Conservation (phyloP, 92 coral and sea anemone genomes). For the Galaxea fascicularis region DNA sequence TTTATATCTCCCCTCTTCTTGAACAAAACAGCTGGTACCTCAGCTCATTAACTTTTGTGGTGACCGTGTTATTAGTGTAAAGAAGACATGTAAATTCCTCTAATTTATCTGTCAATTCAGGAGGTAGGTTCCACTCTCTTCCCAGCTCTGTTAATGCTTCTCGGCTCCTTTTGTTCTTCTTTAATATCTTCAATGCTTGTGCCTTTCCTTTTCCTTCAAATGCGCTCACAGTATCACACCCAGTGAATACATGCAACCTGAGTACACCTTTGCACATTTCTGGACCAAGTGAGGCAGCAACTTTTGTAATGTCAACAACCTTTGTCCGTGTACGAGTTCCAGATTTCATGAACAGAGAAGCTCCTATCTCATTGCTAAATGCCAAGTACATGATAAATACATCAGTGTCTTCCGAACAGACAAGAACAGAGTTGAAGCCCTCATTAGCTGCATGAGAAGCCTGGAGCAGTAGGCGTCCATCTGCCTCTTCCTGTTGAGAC, state of each 20-base stretch:
- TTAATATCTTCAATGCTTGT: too few species aligned
- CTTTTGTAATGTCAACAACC: conserved; percentile 38
- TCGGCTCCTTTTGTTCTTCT: conserved; percentile 32
- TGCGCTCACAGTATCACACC: too few species aligned
- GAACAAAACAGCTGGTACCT: too few species aligned
- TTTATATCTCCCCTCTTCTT: too few species aligned
- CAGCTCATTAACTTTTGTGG: conserved; percentile 48
- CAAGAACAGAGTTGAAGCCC: conserved; percentile 47
- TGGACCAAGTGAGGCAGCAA: conserved; percentile 24
- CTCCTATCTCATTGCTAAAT: conserved; percentile 7
- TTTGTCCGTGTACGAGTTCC: conserved; percentile 37
- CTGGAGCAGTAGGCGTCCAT: too few species aligned
- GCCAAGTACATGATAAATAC: conserved; percentile 45
- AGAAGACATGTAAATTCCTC: conserved; percentile 39
- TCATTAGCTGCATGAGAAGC: conserved; percentile 54
- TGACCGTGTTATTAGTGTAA: conserved; percentile 3
- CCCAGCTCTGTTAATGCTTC: conserved; percentile 44
- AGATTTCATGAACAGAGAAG: conserved; percentile 21
- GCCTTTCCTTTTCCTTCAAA: conserved; percentile 44
- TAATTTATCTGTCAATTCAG: conserved; percentile 19
- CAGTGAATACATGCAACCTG: too few species aligned
- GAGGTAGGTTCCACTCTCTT: conserved; percentile 26
- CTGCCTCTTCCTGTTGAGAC: too few species aligned
- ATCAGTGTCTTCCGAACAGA: conserved; percentile 60
- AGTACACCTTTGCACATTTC: conserved; percentile 47